A percentile compares a stretch with the other conserved stretches of the same genome.
Evolutionary conservation across 2,113 vertebrate genomes (phyloP).

Genomic region (Thalassarche chlororhynchos): DNA sequence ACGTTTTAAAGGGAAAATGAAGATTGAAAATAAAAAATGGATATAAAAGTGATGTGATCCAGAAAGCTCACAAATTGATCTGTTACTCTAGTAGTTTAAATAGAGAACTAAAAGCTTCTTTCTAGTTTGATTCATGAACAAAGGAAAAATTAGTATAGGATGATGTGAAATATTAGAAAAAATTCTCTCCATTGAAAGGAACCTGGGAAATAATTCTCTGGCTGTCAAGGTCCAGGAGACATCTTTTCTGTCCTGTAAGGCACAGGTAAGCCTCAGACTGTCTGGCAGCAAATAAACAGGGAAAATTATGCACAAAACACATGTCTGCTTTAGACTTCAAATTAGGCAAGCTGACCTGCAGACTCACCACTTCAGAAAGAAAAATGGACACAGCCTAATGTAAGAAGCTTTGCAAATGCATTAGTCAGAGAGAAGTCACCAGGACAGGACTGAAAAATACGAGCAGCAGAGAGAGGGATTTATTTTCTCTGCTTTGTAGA

Average conservation of each 20-base stretch:
- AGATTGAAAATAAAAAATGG: constrained; percentile 18
- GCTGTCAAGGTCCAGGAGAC: neutral
- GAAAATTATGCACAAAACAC: neutral
- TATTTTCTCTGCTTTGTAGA: constrained; percentile 5
- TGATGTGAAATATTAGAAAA: neutral
- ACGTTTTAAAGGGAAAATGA: constrained; percentile 43
- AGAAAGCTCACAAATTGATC: constrained; percentile 47
- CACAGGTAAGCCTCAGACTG: neutral
- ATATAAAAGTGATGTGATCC: constrained; percentile 3
- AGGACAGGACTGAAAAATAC: neutral
- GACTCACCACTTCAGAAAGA: neutral
- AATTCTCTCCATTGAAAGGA: neutral
- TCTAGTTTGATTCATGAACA: neutral
- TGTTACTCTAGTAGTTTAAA: neutral
- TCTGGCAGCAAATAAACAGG: neutral
- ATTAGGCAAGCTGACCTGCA: constrained; percentile 15
- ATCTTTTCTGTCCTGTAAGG: neutral
- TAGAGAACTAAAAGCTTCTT: constrained; percentile 12
- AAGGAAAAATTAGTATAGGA: neutral
- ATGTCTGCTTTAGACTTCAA: neutral
- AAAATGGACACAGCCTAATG: constrained; percentile 13
- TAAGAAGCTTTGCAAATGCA: constrained; percentile 32
- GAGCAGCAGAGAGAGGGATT: neutral
- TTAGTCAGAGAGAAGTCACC: constrained; percentile 2
- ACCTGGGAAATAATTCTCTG: neutral